Base-by-base conservation (phyloP, 2,888 invertebrate genomes). In the Slavum lentiscoides region DNA sequence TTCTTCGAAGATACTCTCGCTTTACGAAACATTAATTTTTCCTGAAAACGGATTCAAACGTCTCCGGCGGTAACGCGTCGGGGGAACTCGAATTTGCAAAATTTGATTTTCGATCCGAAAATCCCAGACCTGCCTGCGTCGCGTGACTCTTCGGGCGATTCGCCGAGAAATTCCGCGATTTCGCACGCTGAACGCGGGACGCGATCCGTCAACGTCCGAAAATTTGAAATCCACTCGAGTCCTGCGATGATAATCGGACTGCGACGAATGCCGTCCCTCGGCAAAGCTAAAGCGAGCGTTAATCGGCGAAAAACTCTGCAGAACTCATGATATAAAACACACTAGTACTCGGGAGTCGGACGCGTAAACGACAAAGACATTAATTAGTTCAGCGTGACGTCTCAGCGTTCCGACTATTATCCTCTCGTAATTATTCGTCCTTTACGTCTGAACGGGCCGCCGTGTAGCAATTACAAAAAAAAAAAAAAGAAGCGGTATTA, bases 311-410 rank as follows among this genome's bases (percentile, higher is more conserved):
- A 75, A 66, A 75, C n/a, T 43, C 64, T 1, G 53, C n/a, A 58
- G 67, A 75, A 58, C 58, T 43, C n/a, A 58, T 9, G 4, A 30
- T 30, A 30, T 4, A 17, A 15, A 15, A 58, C n/a, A n/a, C n/a
- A n/a, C 7, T n/a, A 62, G 43, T 66, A 72, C 64, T 30, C 4
- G 30, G 30, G 4, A 72, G 80, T 72, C 43, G 72, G 62, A 64
- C 21, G 37, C 62, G 43, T 58, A 64, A 80, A 80, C 39, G 43
- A 70, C 62, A 80, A 55, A 64, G 72, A 72, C 72, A 80, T 80
- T 80, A 80, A 80, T 80, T 72, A 80, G 80, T 80, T 72, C 21
- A 43, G 49, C 80, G 53, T 43, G 75, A 67, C 74, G 21, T 67
- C 23, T 21, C 58, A 17, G 43, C 43, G 15, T 15, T 5, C 62